Base-by-base conservation (phyloP, 1,140 invertebrate genomes). In the Batillaria attramentaria region DNA sequence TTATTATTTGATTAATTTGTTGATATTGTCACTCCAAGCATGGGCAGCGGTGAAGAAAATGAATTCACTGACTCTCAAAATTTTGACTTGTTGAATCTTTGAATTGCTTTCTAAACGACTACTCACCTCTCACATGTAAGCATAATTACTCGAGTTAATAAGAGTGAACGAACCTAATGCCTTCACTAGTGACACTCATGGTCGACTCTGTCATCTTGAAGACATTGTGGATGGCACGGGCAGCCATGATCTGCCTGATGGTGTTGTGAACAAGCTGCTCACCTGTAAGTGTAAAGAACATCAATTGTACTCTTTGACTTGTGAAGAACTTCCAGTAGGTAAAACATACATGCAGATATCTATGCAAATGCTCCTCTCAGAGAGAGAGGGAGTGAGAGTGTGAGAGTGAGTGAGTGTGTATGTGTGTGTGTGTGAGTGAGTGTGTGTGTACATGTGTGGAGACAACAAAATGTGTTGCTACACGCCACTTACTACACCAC, bases 241-340 rank as follows among this genome's bases (percentile, higher is more conserved):
- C 91, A 70, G 91, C 91, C 90, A 92, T 89, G 54, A 92, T 92
- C 78, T 92, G 90, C 42, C 92, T 82, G 68, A 92, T 92, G n/a
- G 91, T 92, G 76, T 91, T 89, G 84, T 88, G 88, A 5, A 92
- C 90, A 24, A 92, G 80, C 43, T 86, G 83, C 76, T 91, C 91
- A 10, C 91, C 91, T 92, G 76, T 37, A 6, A 10, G 33, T 31
- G 6, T 18, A n/a, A 28, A 41, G 10, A 28, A 57, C 46, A n/a
- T n/a, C n/a, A n/a, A n/a, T n/a, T n/a, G n/a, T n/a, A n/a, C n/a
- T n/a, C n/a, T n/a, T n/a, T n/a, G n/a, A n/a, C 24, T 60, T 62
- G 57, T 62, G 24, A 60, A 62, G 33, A 24, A 16, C 16, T 54
- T 54, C 0, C n/a, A 18, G 46, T 2, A 18, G 1, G 46, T 16